These are phyloP conservation scores for Natator depressus DNA, from an alignment of 2,113 vertebrate genomes.

Conservation along the genomic window DNA sequence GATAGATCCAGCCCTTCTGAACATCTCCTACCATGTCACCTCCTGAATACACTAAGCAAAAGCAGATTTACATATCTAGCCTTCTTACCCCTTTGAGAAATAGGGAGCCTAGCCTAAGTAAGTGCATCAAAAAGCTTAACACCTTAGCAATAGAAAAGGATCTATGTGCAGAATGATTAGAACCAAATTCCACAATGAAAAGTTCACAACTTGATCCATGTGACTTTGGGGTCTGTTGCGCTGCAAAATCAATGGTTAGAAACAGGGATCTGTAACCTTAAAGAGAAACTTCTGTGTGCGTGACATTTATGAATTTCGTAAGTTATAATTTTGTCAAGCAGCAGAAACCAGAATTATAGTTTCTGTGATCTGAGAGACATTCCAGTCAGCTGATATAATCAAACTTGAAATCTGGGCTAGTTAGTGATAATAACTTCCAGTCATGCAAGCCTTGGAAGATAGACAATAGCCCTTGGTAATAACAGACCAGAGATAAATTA, in stretches of 20 bases:
- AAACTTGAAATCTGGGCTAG: background rate
- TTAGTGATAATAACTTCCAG: background rate
- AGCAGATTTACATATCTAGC: background rate
- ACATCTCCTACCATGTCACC: background rate
- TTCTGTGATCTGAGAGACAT: background rate
- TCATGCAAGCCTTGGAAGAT: background rate
- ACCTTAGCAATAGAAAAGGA: accelerated
- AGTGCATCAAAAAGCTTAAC: background rate
- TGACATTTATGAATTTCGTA: background rate
- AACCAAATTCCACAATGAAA: accelerated
- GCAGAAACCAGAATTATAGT: background rate
- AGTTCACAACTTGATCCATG: background rate
- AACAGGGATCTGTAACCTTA: background rate
- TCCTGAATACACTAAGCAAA: background rate
- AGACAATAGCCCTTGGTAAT: background rate
- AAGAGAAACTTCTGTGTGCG: background rate
- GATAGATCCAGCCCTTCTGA: background rate
- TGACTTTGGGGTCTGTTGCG: accelerated
- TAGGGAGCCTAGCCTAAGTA: background rate
- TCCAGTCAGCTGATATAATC: background rate
- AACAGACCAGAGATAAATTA: background rate
- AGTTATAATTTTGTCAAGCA: background rate
- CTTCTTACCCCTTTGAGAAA: background rate
- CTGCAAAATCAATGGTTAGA: background rate
- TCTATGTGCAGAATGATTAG: accelerated